Conservation (phyloP, 2,888 invertebrate genomes). For the Lasius fuliginosus region DNA sequence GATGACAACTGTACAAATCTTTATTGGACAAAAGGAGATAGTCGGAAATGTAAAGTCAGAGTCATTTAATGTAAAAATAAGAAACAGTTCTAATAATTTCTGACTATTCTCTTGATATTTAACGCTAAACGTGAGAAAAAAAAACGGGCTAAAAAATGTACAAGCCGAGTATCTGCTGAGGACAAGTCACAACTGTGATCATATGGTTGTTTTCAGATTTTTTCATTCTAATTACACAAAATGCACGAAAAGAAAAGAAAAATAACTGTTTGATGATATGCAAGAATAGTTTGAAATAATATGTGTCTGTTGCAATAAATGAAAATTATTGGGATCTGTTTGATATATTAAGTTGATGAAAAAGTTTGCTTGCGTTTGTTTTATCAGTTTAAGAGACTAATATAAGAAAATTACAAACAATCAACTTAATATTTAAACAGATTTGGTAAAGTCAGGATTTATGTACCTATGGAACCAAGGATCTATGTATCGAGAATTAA, state of each 20-base stretch:
- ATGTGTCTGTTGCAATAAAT: conserved; percentile 9
- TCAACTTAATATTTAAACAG: background rate
- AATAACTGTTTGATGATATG: conserved; percentile 16
- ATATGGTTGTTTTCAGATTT: conserved; percentile 47
- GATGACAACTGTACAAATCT: background rate
- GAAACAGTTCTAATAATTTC: conserved; percentile 9
- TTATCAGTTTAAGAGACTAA: background rate
- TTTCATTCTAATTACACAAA: conserved; percentile 41
- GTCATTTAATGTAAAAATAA: background rate
- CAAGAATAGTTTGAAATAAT: background rate
- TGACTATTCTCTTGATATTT: conserved; percentile 3
- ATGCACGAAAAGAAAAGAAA: conserved; percentile 50
- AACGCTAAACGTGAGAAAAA: conserved; percentile 40
- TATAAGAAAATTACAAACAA: background rate
- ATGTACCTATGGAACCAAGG: background rate
- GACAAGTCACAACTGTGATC: conserved; percentile 73
- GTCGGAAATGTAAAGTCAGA: conserved; percentile 3
- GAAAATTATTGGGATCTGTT: conserved; percentile 1
- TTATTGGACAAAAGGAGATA: conserved; percentile 9
- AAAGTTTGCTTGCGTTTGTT: background rate
- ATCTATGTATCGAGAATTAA: background rate
- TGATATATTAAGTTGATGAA: conserved; percentile 8
- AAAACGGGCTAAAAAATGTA: conserved; percentile 76
- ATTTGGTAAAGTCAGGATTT: background rate
- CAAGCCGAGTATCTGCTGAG: conserved; percentile 78